Evolutionary conservation across 2,797 vertebrate genomes (phyloP).

Genomic region (Staurois parvus): DNA sequence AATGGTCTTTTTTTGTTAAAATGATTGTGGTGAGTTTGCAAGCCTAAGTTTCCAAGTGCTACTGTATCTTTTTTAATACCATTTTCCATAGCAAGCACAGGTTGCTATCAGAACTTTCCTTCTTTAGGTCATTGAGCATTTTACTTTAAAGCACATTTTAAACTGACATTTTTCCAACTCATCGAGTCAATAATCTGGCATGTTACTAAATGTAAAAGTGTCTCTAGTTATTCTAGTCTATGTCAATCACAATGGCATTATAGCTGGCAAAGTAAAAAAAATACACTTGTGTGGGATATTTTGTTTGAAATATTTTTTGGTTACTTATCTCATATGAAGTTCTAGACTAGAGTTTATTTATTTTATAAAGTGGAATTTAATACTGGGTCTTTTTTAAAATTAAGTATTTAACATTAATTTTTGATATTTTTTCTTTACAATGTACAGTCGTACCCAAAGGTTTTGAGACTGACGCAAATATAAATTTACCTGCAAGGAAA

Average conservation of each 20-base stretch:
- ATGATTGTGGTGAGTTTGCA: neutral
- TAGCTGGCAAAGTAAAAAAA: neutral
- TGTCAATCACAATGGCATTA: slow-evolving; percentile 29
- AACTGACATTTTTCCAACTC: slow-evolving; percentile 48
- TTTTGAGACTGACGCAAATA: too few relatives aligned
- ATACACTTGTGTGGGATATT: neutral
- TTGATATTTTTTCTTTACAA: neutral
- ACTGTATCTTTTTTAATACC: neutral
- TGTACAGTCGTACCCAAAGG: too few relatives aligned
- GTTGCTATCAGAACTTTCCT: slow-evolving; percentile 21
- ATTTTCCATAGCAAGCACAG: neutral
- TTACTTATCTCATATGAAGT: neutral
- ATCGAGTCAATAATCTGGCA: slow-evolving; percentile 39
- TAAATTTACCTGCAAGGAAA: too few relatives aligned
- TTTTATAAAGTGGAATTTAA: too few relatives aligned
- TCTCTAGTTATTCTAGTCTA: slow-evolving; percentile 31
- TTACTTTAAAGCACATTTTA: slow-evolving; percentile 45
- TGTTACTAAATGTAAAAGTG: slow-evolving; percentile 31
- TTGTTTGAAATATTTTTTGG: slow-evolving; percentile 8
- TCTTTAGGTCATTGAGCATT: slow-evolving; percentile 41
- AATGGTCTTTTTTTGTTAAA: too few relatives aligned
- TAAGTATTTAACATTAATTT: too few relatives aligned
- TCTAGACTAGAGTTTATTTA: neutral
- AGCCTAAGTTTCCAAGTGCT: neutral
- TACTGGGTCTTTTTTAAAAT: too few relatives aligned